Conservation (phyloP, 2,888 invertebrate species). For the Slavum lentiscoides region DNA sequence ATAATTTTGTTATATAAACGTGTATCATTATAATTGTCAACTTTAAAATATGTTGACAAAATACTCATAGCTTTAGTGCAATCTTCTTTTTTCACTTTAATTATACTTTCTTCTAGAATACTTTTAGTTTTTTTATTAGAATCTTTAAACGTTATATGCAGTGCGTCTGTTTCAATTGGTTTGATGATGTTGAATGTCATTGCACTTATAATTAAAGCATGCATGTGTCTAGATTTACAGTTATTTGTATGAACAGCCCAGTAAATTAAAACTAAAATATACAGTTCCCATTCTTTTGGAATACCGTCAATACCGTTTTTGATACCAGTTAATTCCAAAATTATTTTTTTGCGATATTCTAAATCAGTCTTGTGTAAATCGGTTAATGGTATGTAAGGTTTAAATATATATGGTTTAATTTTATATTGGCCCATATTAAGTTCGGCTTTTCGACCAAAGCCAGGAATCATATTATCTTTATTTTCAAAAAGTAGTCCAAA, state of each 20-base stretch:
- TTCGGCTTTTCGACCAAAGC: slow-evolving; percentile 37
- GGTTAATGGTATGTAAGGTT: slow-evolving; percentile 21
- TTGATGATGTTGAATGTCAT: slow-evolving; percentile 67
- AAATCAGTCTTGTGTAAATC: slow-evolving; percentile 34
- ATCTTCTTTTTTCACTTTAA: slow-evolving; percentile 30
- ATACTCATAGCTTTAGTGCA: neutral
- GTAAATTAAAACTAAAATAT: slow-evolving; percentile 66
- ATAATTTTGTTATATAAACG: slow-evolving; percentile 60
- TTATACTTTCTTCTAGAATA: slow-evolving; percentile 27
- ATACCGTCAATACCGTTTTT: slow-evolving; percentile 60
- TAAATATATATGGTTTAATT: slow-evolving; percentile 2
- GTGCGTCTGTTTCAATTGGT: slow-evolving; percentile 57
- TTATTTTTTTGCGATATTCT: slow-evolving; percentile 36
- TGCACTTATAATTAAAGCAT: slow-evolving; percentile 66
- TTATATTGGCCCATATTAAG: slow-evolving; percentile 29
- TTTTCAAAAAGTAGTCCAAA: slow-evolving; percentile 34
- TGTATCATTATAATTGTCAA: slow-evolving; percentile 4
- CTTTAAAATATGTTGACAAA: slow-evolving; percentile 10
- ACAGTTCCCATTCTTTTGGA: slow-evolving; percentile 67
- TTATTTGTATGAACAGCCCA: slow-evolving; percentile 62
- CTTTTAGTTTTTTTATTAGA: neutral
- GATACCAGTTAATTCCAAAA: slow-evolving; percentile 54
- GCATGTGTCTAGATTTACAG: slow-evolving; percentile 60
- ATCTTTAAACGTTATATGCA: slow-evolving; percentile 2
- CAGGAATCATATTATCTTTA: neutral